A percentile compares a stretch with the other conserved stretches of the same genome.
Evolutionary conservation across 92 coral and sea anemone species (phyloP).

Genomic region (Porites cylindrica): DNA sequence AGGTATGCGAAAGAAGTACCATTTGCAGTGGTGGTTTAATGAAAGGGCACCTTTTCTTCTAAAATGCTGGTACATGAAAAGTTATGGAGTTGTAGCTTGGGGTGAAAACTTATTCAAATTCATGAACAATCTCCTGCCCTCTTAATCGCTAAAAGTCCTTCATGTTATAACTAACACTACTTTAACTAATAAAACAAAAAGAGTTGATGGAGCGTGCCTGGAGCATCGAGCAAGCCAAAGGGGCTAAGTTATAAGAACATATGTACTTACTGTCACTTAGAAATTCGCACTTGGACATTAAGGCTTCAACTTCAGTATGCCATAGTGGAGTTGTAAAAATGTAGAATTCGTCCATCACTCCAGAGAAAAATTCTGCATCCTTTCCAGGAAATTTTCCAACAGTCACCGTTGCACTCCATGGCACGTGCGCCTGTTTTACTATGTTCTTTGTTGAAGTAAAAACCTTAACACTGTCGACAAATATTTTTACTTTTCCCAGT

Average conservation of each 20-base stretch:
- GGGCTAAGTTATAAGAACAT: no score
- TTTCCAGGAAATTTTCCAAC: slow-evolving; percentile 55
- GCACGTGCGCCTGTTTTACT: slow-evolving; percentile 18
- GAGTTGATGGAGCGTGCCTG: background rate
- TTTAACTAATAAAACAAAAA: no score
- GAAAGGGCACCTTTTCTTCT: no score
- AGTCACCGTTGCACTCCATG: slow-evolving; percentile 62
- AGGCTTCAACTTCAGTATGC: slow-evolving; percentile 46
- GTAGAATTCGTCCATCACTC: slow-evolving; percentile 76
- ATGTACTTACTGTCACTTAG: slow-evolving; percentile 53
- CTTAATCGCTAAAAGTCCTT: no score
- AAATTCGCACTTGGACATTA: slow-evolving; percentile 64
- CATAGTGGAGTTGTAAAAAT: slow-evolving; percentile 61
- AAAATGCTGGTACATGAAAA: no score
- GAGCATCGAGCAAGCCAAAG: background rate
- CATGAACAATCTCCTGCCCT: no score
- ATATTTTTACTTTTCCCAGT: slow-evolving; percentile 68
- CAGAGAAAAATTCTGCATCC: slow-evolving; percentile 55
- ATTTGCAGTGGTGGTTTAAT: no score
- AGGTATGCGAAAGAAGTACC: no score
- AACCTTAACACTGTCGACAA: slow-evolving; percentile 68
- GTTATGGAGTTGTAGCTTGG: no score
- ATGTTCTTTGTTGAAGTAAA: slow-evolving; percentile 38
- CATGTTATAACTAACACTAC: no score
- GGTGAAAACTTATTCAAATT: no score